Evolutionary conservation across 37 sponge, comb jelly and placozoan species (phyloP), one percentile per base, ranked within the genome.

Genomic region (Halichondria panicea): DNA sequence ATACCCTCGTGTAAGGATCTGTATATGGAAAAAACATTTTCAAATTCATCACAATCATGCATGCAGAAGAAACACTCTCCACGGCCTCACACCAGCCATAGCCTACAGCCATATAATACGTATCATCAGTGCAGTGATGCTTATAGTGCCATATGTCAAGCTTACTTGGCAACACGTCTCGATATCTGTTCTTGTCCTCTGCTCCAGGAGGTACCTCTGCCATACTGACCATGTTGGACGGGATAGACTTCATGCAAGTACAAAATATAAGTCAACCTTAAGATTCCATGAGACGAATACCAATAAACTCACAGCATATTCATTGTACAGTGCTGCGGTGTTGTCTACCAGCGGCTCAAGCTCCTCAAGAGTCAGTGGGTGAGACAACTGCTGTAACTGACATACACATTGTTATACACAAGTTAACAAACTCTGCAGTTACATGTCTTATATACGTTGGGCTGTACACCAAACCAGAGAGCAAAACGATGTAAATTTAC

Each of bases 121-220:
- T n/a, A n/a, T n/a, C n/a, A n/a, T n/a, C n/a, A n/a, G n/a, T n/a
- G n/a, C n/a, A n/a, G n/a, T n/a, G n/a, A n/a, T n/a, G 15, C 15
- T 11, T 18, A 15, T 48, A 15, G 52, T 11, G 52, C 15, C 11
- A 48, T 48, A 15, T 48, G 52, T 18, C 7, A 22, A 28, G 40
- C 91, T 70, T 70, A 91, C 95, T 86, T 21, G 95, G 95, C 19
- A 94, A 72, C 0, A 94, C 88, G 55, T 94, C 91, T 15, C 65
- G 77, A 53, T 85, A 94, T 76, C 95, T 70, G 70, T 94, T 94
- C 79, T 94, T 94, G 50, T 71, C 72, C 88, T 94, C 88, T 28
- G 87, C 89, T 54, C 89, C 95, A 39, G 84, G 72, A n/a, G 95
- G 95, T n/a, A 94, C 71, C 38, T 90, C 95, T 48, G 65, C 67